Percentiles rank a stretch among this genome's conserved stretches.
Conservation (phyloP, 1,140 invertebrate genomes). For the Drosophila arawakana region DNA sequence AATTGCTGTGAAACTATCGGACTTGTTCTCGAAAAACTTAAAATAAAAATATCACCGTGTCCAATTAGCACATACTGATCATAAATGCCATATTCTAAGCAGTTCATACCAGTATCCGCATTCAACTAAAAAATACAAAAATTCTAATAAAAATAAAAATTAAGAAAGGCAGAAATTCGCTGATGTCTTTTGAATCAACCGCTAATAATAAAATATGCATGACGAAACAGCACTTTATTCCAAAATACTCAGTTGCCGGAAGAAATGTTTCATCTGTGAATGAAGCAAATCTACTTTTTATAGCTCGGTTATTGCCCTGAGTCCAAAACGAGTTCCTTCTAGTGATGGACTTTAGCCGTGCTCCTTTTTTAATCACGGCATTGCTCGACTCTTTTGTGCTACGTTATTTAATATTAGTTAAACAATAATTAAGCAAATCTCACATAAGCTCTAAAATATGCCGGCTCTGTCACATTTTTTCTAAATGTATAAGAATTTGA, state of each 20-base stretch:
- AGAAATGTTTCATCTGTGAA: conserved; percentile 48
- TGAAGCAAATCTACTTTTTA: conserved; percentile 13
- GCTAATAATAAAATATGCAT: conserved; percentile 37
- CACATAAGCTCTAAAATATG: background rate
- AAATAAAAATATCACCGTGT: conserved; percentile 42
- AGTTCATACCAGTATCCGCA: conserved; percentile 57
- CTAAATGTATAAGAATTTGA: background rate
- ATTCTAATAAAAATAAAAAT: conserved; percentile 20
- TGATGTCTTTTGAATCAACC: conserved; percentile 24
- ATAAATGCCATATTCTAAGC: conserved; percentile 59
- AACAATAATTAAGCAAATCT: background rate
- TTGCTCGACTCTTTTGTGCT: background rate
- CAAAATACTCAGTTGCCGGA: conserved; percentile 46
- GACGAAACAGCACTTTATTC: conserved; percentile 39
- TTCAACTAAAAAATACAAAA: conserved; percentile 21
- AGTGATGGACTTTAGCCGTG: conserved; percentile 13
- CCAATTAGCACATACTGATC: conserved; percentile 53
- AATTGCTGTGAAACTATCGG: conserved; percentile 67
- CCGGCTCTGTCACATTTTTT: background rate
- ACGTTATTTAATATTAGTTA: background rate
- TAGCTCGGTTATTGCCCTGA: conserved; percentile 43
- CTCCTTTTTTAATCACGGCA: conserved; percentile 6
- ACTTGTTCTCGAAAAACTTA: conserved; percentile 50
- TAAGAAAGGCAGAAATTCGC: conserved; percentile 8
- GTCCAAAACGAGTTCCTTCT: conserved; percentile 18